Conservation (phyloP, 2,888 invertebrate genomes). For the Diaperis boleti region DNA sequence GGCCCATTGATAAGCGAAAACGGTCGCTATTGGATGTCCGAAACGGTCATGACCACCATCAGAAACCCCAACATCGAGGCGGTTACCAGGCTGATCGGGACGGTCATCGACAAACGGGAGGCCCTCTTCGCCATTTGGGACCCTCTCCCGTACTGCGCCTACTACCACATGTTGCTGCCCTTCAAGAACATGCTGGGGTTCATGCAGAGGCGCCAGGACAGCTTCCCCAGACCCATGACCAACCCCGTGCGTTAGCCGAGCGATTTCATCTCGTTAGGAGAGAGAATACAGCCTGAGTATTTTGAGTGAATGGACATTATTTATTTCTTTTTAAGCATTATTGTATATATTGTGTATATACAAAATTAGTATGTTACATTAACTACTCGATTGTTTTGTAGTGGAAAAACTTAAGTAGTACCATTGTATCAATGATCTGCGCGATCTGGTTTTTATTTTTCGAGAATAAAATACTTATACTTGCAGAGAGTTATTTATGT, state of each 20-base stretch:
- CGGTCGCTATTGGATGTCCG: slow-evolving; percentile 72
- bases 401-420: slow-evolving; percentile 39
- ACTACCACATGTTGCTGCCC: slow-evolving; percentile 84
- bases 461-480: slow-evolving; percentile 19
- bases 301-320: slow-evolving; percentile 30
- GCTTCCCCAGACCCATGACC: slow-evolving; percentile 63
- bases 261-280: slow-evolving; percentile 53
- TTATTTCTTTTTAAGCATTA: slow-evolving; percentile 34
- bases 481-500: too few species aligned
- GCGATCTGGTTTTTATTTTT: slow-evolving; percentile 20
- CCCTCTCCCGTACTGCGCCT: slow-evolving; percentile 87
- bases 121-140: slow-evolving; percentile 88
- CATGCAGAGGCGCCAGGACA: slow-evolving; percentile 67
- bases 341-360: slow-evolving; percentile 42
- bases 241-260: slow-evolving; percentile 63
- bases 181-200: slow-evolving; percentile 72
- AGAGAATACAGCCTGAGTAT: slow-evolving; percentile 61
- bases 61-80: slow-evolving; percentile 67
- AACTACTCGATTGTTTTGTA: slow-evolving; percentile 47
- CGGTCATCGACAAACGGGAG: slow-evolving; percentile 82
- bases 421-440: slow-evolving; percentile 56
- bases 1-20: slow-evolving; percentile 67
- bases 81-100: slow-evolving; percentile 74
- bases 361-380: slow-evolving; percentile 57
- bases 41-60: slow-evolving; percentile 69